phyloP scores from a whole-genome alignment of 1,140 invertebrate species.

The Zaprionus nigranus region DNA sequence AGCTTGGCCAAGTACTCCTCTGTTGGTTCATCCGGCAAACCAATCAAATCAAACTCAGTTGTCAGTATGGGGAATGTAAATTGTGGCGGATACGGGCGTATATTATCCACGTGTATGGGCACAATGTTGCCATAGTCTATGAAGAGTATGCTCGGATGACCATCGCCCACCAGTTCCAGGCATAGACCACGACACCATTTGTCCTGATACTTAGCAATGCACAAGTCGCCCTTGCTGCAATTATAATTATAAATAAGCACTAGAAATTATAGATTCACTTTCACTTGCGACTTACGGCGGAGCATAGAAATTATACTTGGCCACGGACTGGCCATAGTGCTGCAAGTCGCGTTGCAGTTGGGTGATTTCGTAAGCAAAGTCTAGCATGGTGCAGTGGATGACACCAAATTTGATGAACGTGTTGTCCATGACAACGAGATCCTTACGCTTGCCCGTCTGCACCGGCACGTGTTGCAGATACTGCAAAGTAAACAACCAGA shows the following conservation, averaged over 20 bases:
- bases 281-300: slow-evolving; percentile 50
- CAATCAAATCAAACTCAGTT: slow-evolving; percentile 59
- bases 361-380: slow-evolving; percentile 58
- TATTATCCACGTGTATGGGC: slow-evolving; percentile 54
- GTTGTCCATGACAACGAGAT: slow-evolving; percentile 76
- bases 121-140: slow-evolving; percentile 76
- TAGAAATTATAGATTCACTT: not conserved
- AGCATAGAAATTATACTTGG: slow-evolving; percentile 41
- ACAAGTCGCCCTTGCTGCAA: slow-evolving; percentile 60
- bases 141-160: slow-evolving; percentile 76
- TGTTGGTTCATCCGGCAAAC: slow-evolving; percentile 23
- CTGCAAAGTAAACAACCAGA: slow-evolving; percentile 37
- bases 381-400: slow-evolving; percentile 63
- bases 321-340: slow-evolving; percentile 55
- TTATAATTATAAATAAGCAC: not conserved
- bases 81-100: slow-evolving; percentile 68
- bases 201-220: slow-evolving; percentile 67
- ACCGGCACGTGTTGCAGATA: slow-evolving; percentile 49
- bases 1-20: slow-evolving; percentile 40
- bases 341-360: slow-evolving; percentile 69
- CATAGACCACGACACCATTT: slow-evolving; percentile 77
- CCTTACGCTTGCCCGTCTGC: slow-evolving; percentile 54
- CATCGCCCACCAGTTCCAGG: slow-evolving; percentile 77
- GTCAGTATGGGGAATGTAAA: slow-evolving; percentile 70
- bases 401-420: slow-evolving; percentile 53